Evolutionary conservation across 2,888 invertebrate genomes (phyloP).

Genomic region (Cerastis leucographa): DNA sequence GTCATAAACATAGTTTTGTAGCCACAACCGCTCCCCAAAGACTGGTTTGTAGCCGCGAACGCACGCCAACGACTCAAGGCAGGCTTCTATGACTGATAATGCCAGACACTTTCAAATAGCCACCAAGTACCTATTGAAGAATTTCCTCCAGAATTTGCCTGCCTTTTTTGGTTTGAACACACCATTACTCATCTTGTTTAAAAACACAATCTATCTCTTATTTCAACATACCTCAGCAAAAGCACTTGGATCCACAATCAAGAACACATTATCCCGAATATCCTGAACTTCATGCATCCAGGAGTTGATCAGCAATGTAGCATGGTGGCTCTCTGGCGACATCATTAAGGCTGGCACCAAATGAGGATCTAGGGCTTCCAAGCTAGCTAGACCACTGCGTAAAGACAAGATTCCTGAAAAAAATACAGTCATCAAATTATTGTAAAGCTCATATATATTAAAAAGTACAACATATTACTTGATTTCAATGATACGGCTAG

Average conservation of each 20-base stretch:
- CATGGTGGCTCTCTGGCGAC: slow-evolving; percentile 87
- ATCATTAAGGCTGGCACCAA: slow-evolving; percentile 91
- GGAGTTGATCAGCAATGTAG: slow-evolving; percentile 88
- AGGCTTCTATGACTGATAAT: neutral
- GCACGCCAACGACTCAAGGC: neutral
- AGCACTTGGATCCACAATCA: slow-evolving; percentile 93
- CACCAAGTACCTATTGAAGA: neutral
- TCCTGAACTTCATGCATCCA: slow-evolving; percentile 91
- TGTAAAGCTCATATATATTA: neutral
- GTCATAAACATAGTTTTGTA: neutral
- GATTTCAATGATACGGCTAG: slow-evolving; percentile 5
- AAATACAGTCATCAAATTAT: neutral
- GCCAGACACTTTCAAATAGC: neutral
- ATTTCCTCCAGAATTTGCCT: neutral
- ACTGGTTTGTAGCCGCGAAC: neutral
- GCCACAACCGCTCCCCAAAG: neutral
- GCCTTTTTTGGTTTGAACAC: neutral
- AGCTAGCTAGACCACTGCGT: slow-evolving; percentile 92
- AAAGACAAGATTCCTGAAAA: slow-evolving; percentile 91
- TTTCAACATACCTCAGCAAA: slow-evolving; percentile 91
- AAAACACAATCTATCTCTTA: neutral
- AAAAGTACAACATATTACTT: neutral
- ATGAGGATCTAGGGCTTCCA: slow-evolving; percentile 93
- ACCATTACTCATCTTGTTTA: neutral
- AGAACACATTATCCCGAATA: slow-evolving; percentile 91